Conservation (phyloP, 2,888 invertebrate genomes). For the Mylabris sibirica region DNA sequence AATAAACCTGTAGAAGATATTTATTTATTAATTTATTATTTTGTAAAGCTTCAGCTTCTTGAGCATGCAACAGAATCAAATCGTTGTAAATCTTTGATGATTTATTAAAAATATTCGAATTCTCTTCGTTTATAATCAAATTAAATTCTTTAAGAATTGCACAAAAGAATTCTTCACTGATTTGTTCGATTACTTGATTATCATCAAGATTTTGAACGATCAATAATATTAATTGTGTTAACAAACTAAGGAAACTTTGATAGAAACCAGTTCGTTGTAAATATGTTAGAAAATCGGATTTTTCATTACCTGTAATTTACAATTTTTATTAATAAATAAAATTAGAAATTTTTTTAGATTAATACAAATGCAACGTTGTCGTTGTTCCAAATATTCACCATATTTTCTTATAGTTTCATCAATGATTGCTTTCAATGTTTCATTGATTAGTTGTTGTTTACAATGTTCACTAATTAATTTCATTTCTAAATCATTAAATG, state of each 20-base stretch:
- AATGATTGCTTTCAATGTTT: slow-evolving; percentile 48
- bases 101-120: not conserved
- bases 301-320: slow-evolving; percentile 24
- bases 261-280: slow-evolving; percentile 44
- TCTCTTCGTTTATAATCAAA: not conserved
- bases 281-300: slow-evolving; percentile 43
- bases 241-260: slow-evolving; percentile 49
- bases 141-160: slow-evolving; percentile 53
- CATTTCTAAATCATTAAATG: slow-evolving; percentile 42
- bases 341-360: not conserved
- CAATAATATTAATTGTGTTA: slow-evolving; percentile 47
- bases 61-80: slow-evolving; percentile 49
- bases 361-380: slow-evolving; percentile 39
- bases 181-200: slow-evolving; percentile 35
- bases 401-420: slow-evolving; percentile 52
- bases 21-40: slow-evolving; percentile 50
- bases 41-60: slow-evolving; percentile 55
- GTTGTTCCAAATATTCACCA: slow-evolving; percentile 41
- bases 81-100: slow-evolving; percentile 34
- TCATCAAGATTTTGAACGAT: slow-evolving; percentile 41
- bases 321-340: slow-evolving; percentile 7
- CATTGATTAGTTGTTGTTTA: slow-evolving; percentile 46
- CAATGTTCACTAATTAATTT: not conserved
- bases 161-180: slow-evolving; percentile 51
- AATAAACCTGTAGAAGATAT: slow-evolving; percentile 52